Evolutionary conservation across 2,888 invertebrate genomes (phyloP), one percentile per base, ranked within the genome.

Genomic region (Pristionchus entomophagus): DNA sequence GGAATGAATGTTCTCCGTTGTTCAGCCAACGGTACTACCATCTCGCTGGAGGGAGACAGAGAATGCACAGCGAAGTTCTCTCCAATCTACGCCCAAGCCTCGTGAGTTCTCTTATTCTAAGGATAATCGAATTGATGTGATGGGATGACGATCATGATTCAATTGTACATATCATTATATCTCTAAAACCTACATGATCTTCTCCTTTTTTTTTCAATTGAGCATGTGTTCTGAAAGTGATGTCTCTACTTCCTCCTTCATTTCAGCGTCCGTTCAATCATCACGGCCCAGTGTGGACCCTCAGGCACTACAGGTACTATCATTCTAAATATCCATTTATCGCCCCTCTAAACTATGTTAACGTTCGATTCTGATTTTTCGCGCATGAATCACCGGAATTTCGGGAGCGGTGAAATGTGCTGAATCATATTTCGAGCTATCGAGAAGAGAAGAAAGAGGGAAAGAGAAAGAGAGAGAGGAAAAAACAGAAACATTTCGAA

Each of bases 31-130:
- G 93, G 38, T 87, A 90, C 86, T 93, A 90, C 88, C 92, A 90
- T 86, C 89, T 91, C 85, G 93, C 93, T 65, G 90, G 89, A 87
- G 93, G 93, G 86, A 90, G 91, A 88, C 93, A 93, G 89, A 89
- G 91, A 86, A 91, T 93, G 88, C 92, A 93, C 90, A 89, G 91
- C 88, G 89, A 92, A 91, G n/a, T 41, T 4, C 82, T 82, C 29
- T 82, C 59, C 56, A 53, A 53, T 38, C 32, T 82, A 14, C 82
- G 38, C 2, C 82, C 82, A 56, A 82, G 88, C 88, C 90, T 91
- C 86, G 89, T 89, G 32, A 35, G 88, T 82, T 49, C 4, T 17
- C 51, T 41, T 32, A 45, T 19, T 22, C 22, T 38, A n/a, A n/a
- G n/a, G n/a, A n/a, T n/a, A n/a, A n/a, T n/a, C n/a, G n/a, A n/a